Percentiles rank a stretch among this genome's conserved stretches.
Conservation (phyloP, 2,113 vertebrate species). For the Campylomormyrus tamandua region DNA sequence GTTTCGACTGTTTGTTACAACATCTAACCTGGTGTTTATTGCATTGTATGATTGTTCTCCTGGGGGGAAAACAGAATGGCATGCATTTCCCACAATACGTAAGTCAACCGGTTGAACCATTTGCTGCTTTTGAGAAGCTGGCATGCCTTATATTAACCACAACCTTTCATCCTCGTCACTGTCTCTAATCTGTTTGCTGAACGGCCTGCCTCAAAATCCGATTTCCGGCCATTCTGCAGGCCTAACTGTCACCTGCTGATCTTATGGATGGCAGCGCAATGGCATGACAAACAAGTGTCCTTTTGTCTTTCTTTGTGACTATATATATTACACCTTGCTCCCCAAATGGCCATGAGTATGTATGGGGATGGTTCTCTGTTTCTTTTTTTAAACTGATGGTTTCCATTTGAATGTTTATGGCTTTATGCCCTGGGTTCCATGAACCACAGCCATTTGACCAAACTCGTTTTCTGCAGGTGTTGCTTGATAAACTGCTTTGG, state of each 20-base stretch:
- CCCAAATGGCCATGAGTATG: not conserved
- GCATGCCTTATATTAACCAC: constrained; percentile 79
- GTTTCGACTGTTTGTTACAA: constrained; percentile 41
- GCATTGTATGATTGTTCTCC: constrained; percentile 77
- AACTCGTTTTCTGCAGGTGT: not conserved
- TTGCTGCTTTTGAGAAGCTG: constrained; percentile 56
- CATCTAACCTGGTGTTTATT: constrained; percentile 81
- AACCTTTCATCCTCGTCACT: constrained; percentile 56
- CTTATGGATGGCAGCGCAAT: constrained; percentile 22
- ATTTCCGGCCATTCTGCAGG: not conserved
- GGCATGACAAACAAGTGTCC: constrained; percentile 28
- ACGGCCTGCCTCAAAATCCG: not conserved
- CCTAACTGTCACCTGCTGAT: constrained; percentile 31
- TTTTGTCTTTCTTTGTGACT: not conserved
- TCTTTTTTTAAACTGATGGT: not conserved
- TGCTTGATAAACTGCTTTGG: not conserved
- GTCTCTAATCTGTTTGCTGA: constrained; percentile 23
- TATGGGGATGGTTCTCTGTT: not conserved
- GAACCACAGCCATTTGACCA: not conserved
- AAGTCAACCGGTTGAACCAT: constrained; percentile 75
- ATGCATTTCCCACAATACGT: constrained; percentile 90
- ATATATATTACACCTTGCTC: not conserved
- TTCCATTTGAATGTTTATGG: constrained; percentile 19
- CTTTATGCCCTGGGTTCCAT: not conserved
- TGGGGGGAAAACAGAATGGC: constrained; percentile 77